These are phyloP conservation scores for Tinamus major DNA, from an alignment of 2,797 vertebrate genomes.

Conservation along the genomic window DNA sequence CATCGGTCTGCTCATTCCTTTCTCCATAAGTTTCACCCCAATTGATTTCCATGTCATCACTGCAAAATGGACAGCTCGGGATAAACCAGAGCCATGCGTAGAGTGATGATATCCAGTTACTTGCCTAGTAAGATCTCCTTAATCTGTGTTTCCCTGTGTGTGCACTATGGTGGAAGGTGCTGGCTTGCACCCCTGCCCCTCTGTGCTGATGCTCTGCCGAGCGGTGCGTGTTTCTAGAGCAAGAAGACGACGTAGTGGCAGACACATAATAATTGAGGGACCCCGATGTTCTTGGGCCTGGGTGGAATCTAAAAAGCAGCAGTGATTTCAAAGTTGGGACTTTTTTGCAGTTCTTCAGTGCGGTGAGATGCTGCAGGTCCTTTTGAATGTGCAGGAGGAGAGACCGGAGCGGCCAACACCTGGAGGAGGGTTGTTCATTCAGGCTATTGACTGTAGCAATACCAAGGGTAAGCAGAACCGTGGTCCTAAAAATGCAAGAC, in stretches of 20 bases:
- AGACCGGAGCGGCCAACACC: background rate
- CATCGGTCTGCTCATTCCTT: background rate
- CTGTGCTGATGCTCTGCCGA: accelerated
- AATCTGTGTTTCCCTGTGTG: accelerated
- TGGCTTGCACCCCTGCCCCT: background rate
- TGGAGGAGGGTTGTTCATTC: background rate
- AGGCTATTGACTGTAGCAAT: background rate
- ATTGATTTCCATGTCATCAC: background rate
- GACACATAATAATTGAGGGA: accelerated
- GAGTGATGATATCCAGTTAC: background rate
- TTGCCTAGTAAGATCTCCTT: background rate
- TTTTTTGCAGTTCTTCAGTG: background rate
- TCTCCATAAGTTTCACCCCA: background rate
- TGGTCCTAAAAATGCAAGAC: background rate
- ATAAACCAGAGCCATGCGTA: accelerated
- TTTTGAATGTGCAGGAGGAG: background rate
- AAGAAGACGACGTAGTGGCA: background rate
- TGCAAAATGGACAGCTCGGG: background rate
- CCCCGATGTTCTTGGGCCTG: background rate
- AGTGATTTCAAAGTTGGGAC: background rate
- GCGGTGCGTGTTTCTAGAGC: background rate
- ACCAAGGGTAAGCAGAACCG: background rate
- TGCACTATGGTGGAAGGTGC: background rate
- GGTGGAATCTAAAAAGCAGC: background rate
- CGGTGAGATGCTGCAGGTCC: background rate